A percentile compares a stretch with the other conserved stretches of the same genome.
These are phyloP conservation scores for Ochropacha duplaris DNA, from an alignment of 2,888 invertebrate genomes.

Conservation along the genomic window DNA sequence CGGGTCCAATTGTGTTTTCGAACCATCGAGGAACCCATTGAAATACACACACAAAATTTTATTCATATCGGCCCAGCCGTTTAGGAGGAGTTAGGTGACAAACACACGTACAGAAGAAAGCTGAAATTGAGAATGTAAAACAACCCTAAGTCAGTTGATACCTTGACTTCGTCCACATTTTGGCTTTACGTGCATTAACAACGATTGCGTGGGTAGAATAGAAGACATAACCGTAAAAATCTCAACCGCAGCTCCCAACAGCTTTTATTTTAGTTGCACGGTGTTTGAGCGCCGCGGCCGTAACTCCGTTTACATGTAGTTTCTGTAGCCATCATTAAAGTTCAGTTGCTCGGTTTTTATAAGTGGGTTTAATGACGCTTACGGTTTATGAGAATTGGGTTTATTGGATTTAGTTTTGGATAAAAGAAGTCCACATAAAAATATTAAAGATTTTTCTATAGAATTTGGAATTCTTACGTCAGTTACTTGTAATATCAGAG, in stretches of 20 bases:
- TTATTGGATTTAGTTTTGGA: too few relatives aligned
- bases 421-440: too few relatives aligned
- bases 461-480: too few relatives aligned
- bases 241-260: constrained; percentile 13
- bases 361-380: background rate
- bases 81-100: too few relatives aligned
- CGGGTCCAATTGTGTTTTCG: too few relatives aligned
- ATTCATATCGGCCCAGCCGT: too few relatives aligned
- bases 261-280: constrained; percentile 20
- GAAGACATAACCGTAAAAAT: constrained; percentile 38
- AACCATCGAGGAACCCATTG: too few relatives aligned
- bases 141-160: constrained; percentile 26
- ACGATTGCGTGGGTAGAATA: constrained; percentile 15
- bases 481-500: too few relatives aligned
- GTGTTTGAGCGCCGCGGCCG: background rate
- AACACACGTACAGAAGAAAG: too few relatives aligned
- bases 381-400: background rate
- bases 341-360: background rate
- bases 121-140: too few relatives aligned
- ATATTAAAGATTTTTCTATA: too few relatives aligned
- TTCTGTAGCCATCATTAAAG: background rate
- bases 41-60: too few relatives aligned
- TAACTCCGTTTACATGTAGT: background rate
- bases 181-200: background rate
- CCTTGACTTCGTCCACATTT: background rate